Conservation (phyloP, 2,113 vertebrate species). For the Tragelaphus strepsiceros region DNA sequence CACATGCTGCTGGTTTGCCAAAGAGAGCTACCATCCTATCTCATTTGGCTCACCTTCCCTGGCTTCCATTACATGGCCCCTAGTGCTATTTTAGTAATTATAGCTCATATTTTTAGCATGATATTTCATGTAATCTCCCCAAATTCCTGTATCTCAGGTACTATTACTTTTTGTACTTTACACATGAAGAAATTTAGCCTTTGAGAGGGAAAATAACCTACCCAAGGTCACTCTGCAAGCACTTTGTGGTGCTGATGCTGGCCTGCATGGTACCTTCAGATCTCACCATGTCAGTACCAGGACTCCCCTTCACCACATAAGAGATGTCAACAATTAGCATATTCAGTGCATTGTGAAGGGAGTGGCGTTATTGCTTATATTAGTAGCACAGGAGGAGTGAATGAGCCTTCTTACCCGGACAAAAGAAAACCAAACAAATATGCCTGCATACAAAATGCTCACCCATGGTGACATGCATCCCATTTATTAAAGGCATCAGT, state of each 20-base stretch:
- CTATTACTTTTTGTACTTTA: background rate
- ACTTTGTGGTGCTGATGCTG: fast-evolving
- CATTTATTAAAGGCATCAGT: background rate
- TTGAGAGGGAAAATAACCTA: background rate
- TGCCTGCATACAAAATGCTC: background rate
- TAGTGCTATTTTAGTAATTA: background rate
- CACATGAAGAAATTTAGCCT: background rate
- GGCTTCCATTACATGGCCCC: background rate
- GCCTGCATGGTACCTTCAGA: background rate
- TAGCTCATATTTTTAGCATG: background rate
- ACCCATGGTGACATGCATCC: background rate
- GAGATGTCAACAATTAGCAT: background rate
- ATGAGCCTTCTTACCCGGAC: background rate
- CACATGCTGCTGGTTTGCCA: background rate
- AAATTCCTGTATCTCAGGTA: background rate
- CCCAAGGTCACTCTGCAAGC: background rate
- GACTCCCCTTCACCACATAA: no score
- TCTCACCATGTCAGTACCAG: background rate
- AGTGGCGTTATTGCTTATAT: background rate
- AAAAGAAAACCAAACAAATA: background rate
- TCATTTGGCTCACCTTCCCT: background rate
- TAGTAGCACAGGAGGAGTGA: background rate
- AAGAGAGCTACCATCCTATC: background rate
- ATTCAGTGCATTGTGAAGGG: background rate
- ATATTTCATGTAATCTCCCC: background rate